Evolutionary conservation across 2,888 invertebrate genomes (phyloP), one percentile per base, ranked within the genome.

Genomic region (Craniophora ligustri): DNA sequence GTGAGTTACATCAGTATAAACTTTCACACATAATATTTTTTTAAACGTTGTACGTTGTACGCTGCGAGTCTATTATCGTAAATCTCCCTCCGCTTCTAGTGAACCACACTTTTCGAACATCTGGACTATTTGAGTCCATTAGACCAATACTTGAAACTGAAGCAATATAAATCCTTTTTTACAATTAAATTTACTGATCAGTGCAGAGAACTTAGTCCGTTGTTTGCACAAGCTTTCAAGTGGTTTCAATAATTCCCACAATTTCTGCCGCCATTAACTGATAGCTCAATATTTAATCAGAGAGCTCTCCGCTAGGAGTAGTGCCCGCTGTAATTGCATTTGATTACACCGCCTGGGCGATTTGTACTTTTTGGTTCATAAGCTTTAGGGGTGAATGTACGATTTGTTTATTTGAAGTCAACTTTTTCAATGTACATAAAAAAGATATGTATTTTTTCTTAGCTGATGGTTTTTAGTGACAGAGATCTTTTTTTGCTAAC

Each of bases 251-350:
- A 78, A 84, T 85, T 82, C 81, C 53, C 38, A 57, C 57, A 76
- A 80, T 64, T 66, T 66, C 61, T 55, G 44, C 54, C 15, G 38
- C 81, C 81, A 81, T 82, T 85, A 83, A 73, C 73, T 58, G 66
- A 71, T 72, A 64, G 55, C 59, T 86, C 66, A 82, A 87, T 87
- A 82, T 82, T 84, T 83, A 81, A 85, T 79, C 63, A 75, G 73
- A 61, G 49, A 72, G 57, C 75, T 75, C 74, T 77, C 67, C 42
- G 49, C 15, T 35, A 19, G n/a, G 46, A 39, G 30, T 36, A 53
- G n/a, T 39, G 28, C 23, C 36, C 39, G 15, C 42, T 51, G 47
- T 65, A 64, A 65, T 75, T 48, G 51, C 44, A 49, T 53, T 66
- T 54, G 30, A 55, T 54, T 62, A 19, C 34, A 26, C 34, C 15